A percentile compares a stretch with the other conserved stretches of the same genome.
phyloP scores from a whole-genome alignment of 2,888 invertebrate species.

The Suillia variegata region DNA sequence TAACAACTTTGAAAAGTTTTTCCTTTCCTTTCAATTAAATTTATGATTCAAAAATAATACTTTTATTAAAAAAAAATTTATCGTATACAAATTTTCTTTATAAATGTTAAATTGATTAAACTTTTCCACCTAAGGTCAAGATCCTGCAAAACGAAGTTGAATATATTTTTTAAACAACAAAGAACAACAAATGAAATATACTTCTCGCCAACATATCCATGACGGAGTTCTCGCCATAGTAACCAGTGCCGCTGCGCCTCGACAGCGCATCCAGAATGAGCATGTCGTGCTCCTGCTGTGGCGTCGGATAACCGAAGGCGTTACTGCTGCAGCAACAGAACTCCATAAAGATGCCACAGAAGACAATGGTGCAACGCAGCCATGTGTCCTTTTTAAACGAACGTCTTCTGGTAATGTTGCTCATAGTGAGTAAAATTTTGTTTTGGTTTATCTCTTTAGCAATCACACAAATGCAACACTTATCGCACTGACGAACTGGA shows the following conservation, averaged over 20 bases:
- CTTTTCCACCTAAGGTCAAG: no score
- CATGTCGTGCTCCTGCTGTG: constrained; percentile 76
- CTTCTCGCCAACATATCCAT: constrained; percentile 86
- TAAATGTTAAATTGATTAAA: no score
- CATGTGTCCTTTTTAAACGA: constrained; percentile 46
- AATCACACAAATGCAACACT: not conserved
- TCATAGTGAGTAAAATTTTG: constrained; percentile 19
- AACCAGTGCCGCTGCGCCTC: constrained; percentile 63
- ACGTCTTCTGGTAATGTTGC: constrained; percentile 30
- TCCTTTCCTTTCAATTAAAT: no score
- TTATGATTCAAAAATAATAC: no score
- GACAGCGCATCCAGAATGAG: constrained; percentile 75
- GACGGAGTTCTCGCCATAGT: constrained; percentile 70
- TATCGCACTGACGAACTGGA: not conserved
- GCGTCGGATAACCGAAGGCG: constrained; percentile 48
- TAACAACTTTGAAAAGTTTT: no score
- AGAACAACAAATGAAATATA: no score
- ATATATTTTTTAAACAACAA: no score
- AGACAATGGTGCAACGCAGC: no score
- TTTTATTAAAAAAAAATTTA: no score
- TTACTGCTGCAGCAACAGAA: constrained; percentile 21
- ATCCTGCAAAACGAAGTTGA: no score
- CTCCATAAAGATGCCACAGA: constrained; percentile 4
- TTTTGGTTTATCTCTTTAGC: no score
- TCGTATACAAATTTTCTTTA: no score